Percentiles rank a stretch among this genome's conserved stretches.
These are phyloP conservation scores for Triplophysa rosa DNA, from an alignment of 2,113 vertebrate genomes.

Conservation along the genomic window DNA sequence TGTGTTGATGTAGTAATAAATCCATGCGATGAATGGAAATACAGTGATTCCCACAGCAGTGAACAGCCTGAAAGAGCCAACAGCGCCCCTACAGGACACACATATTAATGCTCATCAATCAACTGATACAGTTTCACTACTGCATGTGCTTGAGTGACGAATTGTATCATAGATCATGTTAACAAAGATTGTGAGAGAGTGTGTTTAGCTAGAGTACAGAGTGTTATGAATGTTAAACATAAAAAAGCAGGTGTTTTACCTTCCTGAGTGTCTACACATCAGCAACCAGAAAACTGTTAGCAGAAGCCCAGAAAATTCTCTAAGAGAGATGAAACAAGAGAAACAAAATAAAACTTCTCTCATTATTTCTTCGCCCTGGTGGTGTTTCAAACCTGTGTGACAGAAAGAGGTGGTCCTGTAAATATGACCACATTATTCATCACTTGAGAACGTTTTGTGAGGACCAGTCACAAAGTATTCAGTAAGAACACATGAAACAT, in stretches of 20 bases:
- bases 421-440: no score
- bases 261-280: conserved; percentile 83
- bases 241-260: conserved; percentile 71
- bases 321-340: conserved; percentile 57
- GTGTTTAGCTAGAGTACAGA: no score
- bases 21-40: conserved; percentile 82
- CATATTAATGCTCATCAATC: not conserved
- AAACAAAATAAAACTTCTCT: no score
- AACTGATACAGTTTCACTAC: not conserved
- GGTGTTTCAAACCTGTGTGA: no score
- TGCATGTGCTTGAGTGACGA: not conserved
- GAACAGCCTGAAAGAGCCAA: conserved; percentile 67
- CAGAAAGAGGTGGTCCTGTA: no score
- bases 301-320: conserved; percentile 86
- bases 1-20: conserved; percentile 82
- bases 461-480: no score
- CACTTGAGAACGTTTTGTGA: no score
- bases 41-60: conserved; percentile 70
- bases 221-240: not conserved
- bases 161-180: not conserved
- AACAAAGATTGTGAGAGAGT: no score
- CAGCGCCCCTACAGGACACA: conserved; percentile 68
- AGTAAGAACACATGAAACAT: no score
- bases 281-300: conserved; percentile 84
- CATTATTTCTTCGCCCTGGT: no score